phyloP scores from a whole-genome alignment of 1,140 invertebrate species.

The Phymorhynchus buccinoides region DNA sequence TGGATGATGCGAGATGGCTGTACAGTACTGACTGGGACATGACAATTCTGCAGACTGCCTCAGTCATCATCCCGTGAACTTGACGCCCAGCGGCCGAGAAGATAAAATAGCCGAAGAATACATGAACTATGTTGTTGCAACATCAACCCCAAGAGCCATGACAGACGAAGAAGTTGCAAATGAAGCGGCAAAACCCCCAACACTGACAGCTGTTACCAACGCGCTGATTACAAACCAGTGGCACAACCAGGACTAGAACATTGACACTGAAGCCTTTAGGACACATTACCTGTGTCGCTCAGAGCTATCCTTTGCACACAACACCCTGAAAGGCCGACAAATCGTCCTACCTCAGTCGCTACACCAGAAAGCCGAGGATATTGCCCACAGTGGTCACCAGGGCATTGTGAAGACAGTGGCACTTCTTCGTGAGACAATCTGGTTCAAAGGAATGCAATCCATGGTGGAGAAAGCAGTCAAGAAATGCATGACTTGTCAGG shows the following conservation, averaged over 20 bases:
- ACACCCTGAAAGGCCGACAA: background rate
- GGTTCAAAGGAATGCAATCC: slow-evolving; percentile 47
- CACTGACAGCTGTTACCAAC: background rate
- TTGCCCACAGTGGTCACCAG: slow-evolving; percentile 46
- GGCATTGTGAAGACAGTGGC: slow-evolving; percentile 41
- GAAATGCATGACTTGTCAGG: slow-evolving; percentile 44
- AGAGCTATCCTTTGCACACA: background rate
- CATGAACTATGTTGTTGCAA: background rate
- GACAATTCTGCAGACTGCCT: slow-evolving; percentile 26
- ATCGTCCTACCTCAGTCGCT: slow-evolving; percentile 4
- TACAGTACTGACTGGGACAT: too few species aligned
- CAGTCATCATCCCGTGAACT: background rate
- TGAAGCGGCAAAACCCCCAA: background rate
- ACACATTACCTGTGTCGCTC: background rate
- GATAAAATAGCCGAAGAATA: slow-evolving; percentile 23
- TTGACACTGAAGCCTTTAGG: background rate
- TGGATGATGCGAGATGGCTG: slow-evolving; percentile 47
- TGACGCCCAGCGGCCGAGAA: background rate
- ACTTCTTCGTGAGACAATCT: slow-evolving; percentile 40
- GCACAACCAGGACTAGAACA: too few species aligned
- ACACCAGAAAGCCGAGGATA: too few species aligned
- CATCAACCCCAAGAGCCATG: background rate
- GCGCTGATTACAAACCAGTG: background rate
- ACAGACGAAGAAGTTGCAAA: background rate
- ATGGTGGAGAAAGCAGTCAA: slow-evolving; percentile 35